A percentile compares a stretch with the other conserved stretches of the same genome.
phyloP scores from a whole-genome alignment of 2,113 vertebrate species.

The Mobula birostris region DNA sequence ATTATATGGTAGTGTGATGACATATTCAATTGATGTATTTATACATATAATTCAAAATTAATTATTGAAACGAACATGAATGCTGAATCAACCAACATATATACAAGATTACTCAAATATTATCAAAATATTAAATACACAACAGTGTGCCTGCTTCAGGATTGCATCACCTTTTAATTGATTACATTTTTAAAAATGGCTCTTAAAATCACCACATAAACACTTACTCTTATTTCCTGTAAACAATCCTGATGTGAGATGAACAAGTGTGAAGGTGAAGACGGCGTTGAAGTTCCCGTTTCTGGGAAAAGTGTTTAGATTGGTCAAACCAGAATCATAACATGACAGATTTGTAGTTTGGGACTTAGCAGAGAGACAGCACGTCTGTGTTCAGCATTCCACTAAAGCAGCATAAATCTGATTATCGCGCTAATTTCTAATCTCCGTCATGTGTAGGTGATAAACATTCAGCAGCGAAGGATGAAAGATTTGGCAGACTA shows the following conservation, averaged over 20 bases:
- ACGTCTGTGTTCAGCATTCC: not conserved
- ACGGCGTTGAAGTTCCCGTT: not conserved
- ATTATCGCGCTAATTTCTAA: not conserved
- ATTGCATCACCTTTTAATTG: no score
- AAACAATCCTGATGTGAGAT: not conserved
- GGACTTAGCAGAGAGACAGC: not conserved
- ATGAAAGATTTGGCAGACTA: not conserved
- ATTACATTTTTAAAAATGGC: no score
- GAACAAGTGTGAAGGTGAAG: not conserved
- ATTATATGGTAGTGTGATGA: no score
- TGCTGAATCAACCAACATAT: no score
- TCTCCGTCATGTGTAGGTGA: not conserved
- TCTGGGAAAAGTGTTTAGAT: not conserved
- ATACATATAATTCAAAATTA: no score
- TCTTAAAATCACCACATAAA: not conserved
- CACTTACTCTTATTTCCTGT: not conserved
- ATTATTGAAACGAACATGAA: no score
- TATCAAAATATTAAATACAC: no score
- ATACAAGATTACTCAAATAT: no score
- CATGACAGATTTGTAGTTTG: not conserved
- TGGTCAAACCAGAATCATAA: not conserved
- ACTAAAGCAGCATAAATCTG: not conserved
- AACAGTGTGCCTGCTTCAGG: no score
- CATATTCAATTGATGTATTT: no score
- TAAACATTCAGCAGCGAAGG: not conserved